Evolutionary conservation across 2,888 invertebrate genomes (phyloP), one percentile per base, ranked within the genome.

Genomic region (Germaria angustata): DNA sequence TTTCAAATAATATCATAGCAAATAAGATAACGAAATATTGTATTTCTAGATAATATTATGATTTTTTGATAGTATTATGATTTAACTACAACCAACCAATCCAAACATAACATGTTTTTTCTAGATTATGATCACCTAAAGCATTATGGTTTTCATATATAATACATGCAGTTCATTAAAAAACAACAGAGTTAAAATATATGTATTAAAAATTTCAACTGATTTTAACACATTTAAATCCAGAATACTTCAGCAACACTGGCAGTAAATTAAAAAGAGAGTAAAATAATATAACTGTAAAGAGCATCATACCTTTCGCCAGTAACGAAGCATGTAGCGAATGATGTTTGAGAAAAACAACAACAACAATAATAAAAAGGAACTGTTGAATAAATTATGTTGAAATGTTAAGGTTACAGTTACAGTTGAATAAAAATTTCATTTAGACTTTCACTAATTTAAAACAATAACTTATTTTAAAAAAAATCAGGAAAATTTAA

Each of bases 351-450:
- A 44, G 39, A 20, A 36, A 28, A 61, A 51, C 53, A 22, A 41
- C 55, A 32, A 57, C 11, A 55, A 22, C 28, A 13, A 39, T 22
- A 20, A 59, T 17, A 7, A 28, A 55, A 41, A 44, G 57, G 28
- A 79, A 82, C 82, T 82, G 79, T 82, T 82, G 82, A 82, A 82
- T 82, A 73, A 79, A 76, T 79, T 82, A 71, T 79, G 65, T 79
- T 57, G 71, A 75, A 82, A 79, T 82, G 78, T 71, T 82, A 73
- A 75, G 81, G 81, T 82, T 79, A 73, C 69, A 66, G 63, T 73
- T 73, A 59, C 44, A 77, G 49, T 69, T 44, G 24, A 61, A 53
- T 53, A 22, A 24, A 49, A 41, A 59, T 44, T 66, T 22, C 24
- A 17, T 72, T 49, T 65, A 17, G 53, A 53, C 9, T 44, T 61